A percentile compares a stretch with the other conserved stretches of the same genome.
Conservation (phyloP, 2,888 invertebrate genomes). For the Panorpa germanica region DNA sequence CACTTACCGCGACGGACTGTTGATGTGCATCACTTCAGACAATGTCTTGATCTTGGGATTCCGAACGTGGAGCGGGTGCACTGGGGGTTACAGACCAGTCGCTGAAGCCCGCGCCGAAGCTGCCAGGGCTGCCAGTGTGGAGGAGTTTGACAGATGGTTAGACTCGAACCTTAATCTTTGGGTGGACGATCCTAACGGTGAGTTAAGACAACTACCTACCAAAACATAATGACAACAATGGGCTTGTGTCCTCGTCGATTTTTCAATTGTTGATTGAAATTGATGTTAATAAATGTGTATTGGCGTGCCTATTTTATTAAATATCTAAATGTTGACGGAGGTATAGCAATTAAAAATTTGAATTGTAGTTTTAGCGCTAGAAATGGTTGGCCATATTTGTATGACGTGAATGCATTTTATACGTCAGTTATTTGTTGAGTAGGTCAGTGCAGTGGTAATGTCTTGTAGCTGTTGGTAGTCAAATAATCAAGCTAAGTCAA, state of each 20-base stretch:
- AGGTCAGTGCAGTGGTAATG: no score
- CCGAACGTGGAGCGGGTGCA: constrained; percentile 8
- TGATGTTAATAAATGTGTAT: no score
- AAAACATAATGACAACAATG: constrained; percentile 14
- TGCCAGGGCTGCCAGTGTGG: constrained; percentile 24
- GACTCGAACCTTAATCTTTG: constrained; percentile 35
- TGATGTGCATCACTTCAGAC: constrained; percentile 19
- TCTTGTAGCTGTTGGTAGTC: no score
- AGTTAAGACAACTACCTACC: constrained; percentile 16
- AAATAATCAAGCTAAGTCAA: no score
- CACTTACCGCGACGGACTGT: constrained; percentile 27
- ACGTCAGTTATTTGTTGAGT: no score
- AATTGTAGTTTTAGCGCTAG: no score
- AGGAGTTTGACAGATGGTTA: constrained; percentile 31
- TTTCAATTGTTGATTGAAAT: no score
- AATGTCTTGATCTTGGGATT: constrained; percentile 15
- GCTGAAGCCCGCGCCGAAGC: constrained; percentile 13
- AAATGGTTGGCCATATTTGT: no score
- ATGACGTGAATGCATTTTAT: no score
- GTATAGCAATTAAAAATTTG: no score
- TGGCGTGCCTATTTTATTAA: no score
- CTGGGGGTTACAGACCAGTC: constrained; percentile 12
- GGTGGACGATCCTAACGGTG: constrained; percentile 27
- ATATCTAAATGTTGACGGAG: no score
- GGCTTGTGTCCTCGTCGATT: background rate